phyloP scores from a whole-genome alignment of 1,140 invertebrate species.

The Aphelenchoides avenae region DNA sequence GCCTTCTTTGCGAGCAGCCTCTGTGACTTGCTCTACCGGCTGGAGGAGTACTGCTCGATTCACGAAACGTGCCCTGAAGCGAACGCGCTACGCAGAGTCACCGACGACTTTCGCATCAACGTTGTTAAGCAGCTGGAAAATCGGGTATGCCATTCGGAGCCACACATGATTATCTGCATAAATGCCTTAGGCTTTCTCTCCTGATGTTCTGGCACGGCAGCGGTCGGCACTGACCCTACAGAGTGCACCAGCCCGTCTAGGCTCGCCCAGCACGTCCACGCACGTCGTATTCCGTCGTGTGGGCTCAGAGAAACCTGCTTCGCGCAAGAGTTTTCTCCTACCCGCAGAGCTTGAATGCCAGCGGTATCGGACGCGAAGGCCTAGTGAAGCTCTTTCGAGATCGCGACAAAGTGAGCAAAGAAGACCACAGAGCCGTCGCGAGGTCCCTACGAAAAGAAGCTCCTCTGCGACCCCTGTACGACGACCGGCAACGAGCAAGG shows the following conservation, averaged over 20 bases:
- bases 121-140: conserved; percentile 11
- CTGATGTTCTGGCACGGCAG: neutral
- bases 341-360: conserved; percentile 1
- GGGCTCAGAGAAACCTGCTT: neutral
- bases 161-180: neutral
- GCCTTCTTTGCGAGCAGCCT: conserved; percentile 18
- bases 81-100: conserved; percentile 5
- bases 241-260: too few relatives aligned
- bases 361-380: too few relatives aligned
- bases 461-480: too few relatives aligned
- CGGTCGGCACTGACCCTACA: too few relatives aligned
- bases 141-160: conserved; percentile 1
- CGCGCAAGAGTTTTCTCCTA: conserved; percentile 4
- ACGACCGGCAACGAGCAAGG: too few relatives aligned
- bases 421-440: too few relatives aligned
- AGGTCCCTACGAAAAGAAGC: too few relatives aligned
- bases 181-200: neutral
- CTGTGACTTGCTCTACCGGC: conserved; percentile 20
- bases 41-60: conserved; percentile 21
- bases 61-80: neutral
- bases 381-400: too few relatives aligned
- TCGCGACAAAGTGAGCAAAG: too few relatives aligned
- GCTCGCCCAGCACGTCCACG: too few relatives aligned
- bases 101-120: conserved; percentile 6
- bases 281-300: too few relatives aligned